Conservation (phyloP, 2,113 vertebrate genomes). For the Otocyon megalotis region DNA sequence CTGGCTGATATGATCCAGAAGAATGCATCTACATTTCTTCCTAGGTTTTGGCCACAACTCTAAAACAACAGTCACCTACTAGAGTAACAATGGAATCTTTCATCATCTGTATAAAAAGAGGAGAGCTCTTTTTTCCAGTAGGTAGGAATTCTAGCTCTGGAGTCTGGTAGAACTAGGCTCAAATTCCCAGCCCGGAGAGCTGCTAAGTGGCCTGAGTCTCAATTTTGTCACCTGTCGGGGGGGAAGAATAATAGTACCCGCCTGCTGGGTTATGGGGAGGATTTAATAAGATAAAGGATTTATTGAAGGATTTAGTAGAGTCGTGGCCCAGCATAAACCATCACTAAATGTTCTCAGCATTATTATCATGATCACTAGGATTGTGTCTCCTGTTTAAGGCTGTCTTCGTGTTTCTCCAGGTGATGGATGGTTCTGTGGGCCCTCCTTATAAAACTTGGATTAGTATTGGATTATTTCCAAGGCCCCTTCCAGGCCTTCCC, state of each 20-base stretch:
- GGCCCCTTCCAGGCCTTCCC: background rate
- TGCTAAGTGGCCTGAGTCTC: background rate
- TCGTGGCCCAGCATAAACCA: background rate
- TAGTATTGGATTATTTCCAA: background rate
- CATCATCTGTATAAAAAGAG: background rate
- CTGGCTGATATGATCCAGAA: background rate
- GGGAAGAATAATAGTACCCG: background rate
- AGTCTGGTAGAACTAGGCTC: background rate
- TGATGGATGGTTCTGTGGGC: background rate
- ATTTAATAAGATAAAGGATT: background rate
- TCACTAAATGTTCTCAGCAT: background rate
- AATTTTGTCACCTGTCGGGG: background rate
- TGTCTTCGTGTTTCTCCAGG: background rate
- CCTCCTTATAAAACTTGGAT: background rate
- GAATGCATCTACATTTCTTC: background rate
- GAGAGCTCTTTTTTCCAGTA: background rate
- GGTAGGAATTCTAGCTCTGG: background rate
- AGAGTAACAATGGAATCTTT: background rate
- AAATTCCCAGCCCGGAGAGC: too few species aligned
- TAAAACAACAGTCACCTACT: background rate
- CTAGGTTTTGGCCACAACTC: background rate
- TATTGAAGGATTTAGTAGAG: background rate
- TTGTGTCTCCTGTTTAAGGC: background rate
- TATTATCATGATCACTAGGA: background rate
- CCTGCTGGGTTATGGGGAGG: background rate